These are phyloP conservation scores for Reticulitermes lucifugus DNA, from an alignment of 2,888 invertebrate species.

Conservation along the genomic window DNA sequence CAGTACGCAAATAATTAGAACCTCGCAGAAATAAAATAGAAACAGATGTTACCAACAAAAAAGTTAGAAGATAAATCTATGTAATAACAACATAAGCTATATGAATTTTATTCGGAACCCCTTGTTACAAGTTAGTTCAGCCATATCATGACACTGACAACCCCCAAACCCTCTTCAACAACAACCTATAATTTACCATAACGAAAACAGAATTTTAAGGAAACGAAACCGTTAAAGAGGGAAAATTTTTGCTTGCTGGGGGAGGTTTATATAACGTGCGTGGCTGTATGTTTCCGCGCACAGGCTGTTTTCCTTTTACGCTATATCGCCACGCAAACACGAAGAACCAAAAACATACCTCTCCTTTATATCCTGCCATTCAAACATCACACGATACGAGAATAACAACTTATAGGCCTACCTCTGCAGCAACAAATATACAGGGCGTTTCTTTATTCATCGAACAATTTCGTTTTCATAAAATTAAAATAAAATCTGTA, in stretches of 20 bases:
- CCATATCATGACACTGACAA: no score
- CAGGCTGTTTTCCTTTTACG: background rate
- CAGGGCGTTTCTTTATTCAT: no score
- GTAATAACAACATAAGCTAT: no score
- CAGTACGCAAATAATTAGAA: no score
- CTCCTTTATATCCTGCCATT: background rate
- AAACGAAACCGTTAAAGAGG: background rate
- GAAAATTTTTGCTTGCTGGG: background rate
- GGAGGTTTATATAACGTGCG: background rate
- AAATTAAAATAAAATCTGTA: no score
- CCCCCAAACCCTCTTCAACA: background rate
- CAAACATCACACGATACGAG: constrained; percentile 1
- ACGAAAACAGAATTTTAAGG: constrained; percentile 2
- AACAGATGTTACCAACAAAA: no score
- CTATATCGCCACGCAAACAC: background rate
- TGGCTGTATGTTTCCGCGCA: background rate
- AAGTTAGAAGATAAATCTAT: no score
- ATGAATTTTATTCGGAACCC: no score
- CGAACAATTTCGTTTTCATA: no score
- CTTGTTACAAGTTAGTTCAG: no score
- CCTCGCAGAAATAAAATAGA: no score
- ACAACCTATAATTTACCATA: background rate
- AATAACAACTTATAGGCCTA: background rate
- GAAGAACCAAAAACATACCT: background rate
- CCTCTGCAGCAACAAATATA: background rate